A percentile compares a stretch with the other conserved stretches of the same genome.
Conservation (phyloP, 2,113 vertebrate genomes). For the Monarcha castaneiventris region DNA sequence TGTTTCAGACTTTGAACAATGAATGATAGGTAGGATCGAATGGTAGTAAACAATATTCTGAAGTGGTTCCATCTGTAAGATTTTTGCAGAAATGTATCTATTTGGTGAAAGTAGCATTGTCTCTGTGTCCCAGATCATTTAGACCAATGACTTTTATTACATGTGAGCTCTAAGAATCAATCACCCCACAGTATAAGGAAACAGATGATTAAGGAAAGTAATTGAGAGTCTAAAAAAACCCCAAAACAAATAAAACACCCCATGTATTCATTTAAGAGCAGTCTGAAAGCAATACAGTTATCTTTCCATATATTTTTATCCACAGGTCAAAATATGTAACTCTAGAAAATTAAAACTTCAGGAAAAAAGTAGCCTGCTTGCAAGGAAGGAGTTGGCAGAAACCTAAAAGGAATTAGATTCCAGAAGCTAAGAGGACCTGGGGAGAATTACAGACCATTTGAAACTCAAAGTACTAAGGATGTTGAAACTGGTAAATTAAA, state of each 20-base stretch:
- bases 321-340: background rate
- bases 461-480: background rate
- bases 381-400: background rate
- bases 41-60: background rate
- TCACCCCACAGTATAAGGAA: background rate
- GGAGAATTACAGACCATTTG: background rate
- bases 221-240: background rate
- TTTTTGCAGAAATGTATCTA: background rate
- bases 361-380: background rate
- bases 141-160: background rate
- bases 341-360: background rate
- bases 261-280: background rate
- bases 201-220: background rate
- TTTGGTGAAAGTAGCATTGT: background rate
- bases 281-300: background rate
- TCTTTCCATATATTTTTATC: background rate
- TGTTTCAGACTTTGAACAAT: background rate
- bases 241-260: rapidly evolving
- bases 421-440: background rate
- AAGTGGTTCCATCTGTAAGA: background rate
- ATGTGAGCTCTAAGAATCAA: background rate
- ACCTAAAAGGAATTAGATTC: background rate
- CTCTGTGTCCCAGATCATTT: background rate
- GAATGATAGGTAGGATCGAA: background rate
- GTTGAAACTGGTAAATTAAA: background rate